These are phyloP conservation scores for Crotalus helleri DNA, from an alignment of 2,113 vertebrate genomes.

Conservation along the genomic window DNA sequence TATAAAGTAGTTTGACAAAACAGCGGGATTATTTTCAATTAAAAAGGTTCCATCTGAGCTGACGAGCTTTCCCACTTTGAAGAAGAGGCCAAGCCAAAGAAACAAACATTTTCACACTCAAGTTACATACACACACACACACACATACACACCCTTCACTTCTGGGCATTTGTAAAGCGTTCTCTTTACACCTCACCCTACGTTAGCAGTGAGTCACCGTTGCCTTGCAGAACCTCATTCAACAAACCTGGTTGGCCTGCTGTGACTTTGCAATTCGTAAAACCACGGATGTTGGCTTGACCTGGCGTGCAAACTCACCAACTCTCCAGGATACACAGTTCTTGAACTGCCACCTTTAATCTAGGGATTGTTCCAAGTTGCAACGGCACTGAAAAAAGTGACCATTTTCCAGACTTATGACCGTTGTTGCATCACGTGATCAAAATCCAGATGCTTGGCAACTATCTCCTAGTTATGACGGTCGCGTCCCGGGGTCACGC, in stretches of 20 bases:
- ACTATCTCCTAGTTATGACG: background rate
- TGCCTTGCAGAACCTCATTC: background rate
- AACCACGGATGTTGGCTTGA: background rate
- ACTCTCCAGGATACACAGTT: background rate
- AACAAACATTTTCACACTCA: background rate
- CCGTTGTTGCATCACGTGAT: background rate
- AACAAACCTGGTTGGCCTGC: background rate
- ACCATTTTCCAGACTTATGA: background rate
- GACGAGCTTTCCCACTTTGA: background rate
- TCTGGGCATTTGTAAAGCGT: background rate
- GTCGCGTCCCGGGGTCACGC: background rate
- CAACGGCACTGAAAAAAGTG: background rate
- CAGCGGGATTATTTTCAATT: background rate
- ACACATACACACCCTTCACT: background rate
- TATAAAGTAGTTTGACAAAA: background rate
- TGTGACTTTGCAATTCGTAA: background rate
- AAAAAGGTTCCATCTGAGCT: background rate
- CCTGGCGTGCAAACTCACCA: background rate
- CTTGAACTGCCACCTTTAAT: background rate
- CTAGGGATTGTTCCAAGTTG: no score
- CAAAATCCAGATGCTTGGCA: background rate
- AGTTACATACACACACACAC: background rate
- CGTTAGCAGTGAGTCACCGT: background rate
- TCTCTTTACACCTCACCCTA: background rate
- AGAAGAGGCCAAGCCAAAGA: background rate